Evolutionary conservation across 2,113 vertebrate species (phyloP), one percentile per base, ranked within the genome.

Genomic region (Xyliphius kryptos): DNA sequence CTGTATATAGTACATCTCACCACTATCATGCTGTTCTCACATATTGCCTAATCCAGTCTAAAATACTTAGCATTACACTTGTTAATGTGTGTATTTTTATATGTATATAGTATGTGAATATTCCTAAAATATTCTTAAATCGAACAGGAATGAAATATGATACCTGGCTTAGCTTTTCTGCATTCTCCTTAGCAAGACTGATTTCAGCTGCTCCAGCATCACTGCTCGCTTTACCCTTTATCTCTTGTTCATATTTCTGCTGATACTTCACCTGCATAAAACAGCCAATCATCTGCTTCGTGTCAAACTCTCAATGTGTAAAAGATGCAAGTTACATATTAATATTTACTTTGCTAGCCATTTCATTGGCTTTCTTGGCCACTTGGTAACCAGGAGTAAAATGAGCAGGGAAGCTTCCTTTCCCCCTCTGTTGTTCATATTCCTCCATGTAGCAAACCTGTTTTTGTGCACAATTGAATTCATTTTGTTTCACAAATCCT

Each of bases 401-500:
- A 84, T 97, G 89, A 17, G 94, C 96, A 41, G 96, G 95, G 71
- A 95, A 98, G 67, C 93, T 98, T 17, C 93, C 95, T 83, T 96
- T 98, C 0, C 93, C 92, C 77, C 78, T 87, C 67, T 72, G 88
- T 73, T 91, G 89, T 74, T 91, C 91, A 63, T 89, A 92, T 44
- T 89, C 90, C 26, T 92, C 92, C 46, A 84, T 73, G 71, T 91
- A 95, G 58, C 79, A 87, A 80, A 90, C 85, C 77, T 78, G 71
- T 52, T 60, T 48, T 19, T 53, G 46, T 1, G 8, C 13, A 41
- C 50, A 14, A 36, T 16, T 9, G 10, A 50, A 40, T 9, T 8
- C 11, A 61, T 66, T 12, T 43, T 0, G 16, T 48, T 15, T 6
- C 9, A 26, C 20, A 10, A 2, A 68, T 40, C n/a, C n/a, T n/a